phyloP scores from a whole-genome alignment of 2,113 vertebrate genomes.

The Chamaea fasciata region DNA sequence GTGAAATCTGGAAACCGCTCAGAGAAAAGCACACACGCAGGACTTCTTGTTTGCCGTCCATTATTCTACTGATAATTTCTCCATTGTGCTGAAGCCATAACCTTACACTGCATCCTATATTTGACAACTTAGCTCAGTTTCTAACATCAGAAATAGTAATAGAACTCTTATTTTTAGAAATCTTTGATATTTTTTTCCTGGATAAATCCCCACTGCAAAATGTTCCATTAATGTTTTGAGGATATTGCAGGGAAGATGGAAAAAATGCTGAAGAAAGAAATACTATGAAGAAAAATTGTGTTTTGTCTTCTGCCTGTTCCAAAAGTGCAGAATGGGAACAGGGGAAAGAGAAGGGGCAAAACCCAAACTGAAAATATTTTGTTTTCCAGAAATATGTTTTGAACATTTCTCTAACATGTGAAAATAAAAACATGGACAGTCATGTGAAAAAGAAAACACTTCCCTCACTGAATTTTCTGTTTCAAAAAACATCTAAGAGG shows the following conservation, averaged over 20 bases:
- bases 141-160: not conserved
- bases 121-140: not conserved
- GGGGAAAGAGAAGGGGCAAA: not conserved
- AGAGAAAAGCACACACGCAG: not conserved
- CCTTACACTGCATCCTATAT: not conserved
- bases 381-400: not conserved
- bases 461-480: not conserved
- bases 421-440: not conserved
- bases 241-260: not conserved
- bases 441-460: not conserved
- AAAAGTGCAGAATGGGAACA: not conserved
- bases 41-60: not conserved
- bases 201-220: not conserved
- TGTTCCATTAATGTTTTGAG: not conserved
- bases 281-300: not conserved
- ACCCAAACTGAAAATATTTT: not conserved
- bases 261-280: not conserved
- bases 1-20: slow-evolving; percentile 5
- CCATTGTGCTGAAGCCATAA: not conserved
- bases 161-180: not conserved
- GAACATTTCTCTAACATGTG: not conserved
- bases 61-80: not conserved
- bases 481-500: not conserved
- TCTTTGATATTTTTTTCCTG: not conserved
- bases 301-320: not conserved